Evolutionary conservation across 2,888 invertebrate genomes (phyloP).

Genomic region (Oeneis ivallda): DNA sequence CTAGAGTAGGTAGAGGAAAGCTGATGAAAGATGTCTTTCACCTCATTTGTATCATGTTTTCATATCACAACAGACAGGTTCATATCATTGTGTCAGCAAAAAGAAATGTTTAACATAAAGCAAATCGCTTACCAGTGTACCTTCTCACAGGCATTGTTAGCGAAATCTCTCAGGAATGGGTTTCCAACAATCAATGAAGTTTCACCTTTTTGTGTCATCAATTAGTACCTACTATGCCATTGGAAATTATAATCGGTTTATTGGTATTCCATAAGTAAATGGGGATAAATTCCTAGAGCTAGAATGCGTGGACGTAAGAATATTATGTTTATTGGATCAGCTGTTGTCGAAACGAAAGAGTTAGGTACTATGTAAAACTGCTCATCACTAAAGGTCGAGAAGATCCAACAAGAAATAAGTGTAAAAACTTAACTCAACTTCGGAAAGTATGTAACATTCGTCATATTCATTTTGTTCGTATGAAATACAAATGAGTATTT

Average conservation of each 20-base stretch:
- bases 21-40: neutral
- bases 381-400: too few species aligned
- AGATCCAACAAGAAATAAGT: too few species aligned
- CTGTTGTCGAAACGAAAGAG: too few species aligned
- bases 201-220: conserved; percentile 56
- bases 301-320: neutral
- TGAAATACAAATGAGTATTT: too few species aligned
- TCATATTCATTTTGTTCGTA: too few species aligned
- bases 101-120: conserved; percentile 12
- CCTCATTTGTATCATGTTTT: conserved; percentile 4
- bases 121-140: conserved; percentile 7
- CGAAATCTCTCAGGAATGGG: conserved; percentile 51
- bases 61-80: conserved; percentile 8
- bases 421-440: too few species aligned
- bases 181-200: conserved; percentile 59
- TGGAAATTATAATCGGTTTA: conserved; percentile 8
- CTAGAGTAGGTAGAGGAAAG: too few species aligned
- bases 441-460: too few species aligned
- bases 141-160: conserved; percentile 59
- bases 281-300: neutral
- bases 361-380: too few species aligned
- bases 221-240: conserved; percentile 18
- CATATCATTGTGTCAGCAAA: conserved; percentile 1
- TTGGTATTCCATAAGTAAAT: neutral
- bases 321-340: neutral